A percentile compares a stretch with the other conserved stretches of the same genome.
Evolutionary conservation across 2,797 vertebrate genomes (phyloP).

Genomic region (Anas acuta): DNA sequence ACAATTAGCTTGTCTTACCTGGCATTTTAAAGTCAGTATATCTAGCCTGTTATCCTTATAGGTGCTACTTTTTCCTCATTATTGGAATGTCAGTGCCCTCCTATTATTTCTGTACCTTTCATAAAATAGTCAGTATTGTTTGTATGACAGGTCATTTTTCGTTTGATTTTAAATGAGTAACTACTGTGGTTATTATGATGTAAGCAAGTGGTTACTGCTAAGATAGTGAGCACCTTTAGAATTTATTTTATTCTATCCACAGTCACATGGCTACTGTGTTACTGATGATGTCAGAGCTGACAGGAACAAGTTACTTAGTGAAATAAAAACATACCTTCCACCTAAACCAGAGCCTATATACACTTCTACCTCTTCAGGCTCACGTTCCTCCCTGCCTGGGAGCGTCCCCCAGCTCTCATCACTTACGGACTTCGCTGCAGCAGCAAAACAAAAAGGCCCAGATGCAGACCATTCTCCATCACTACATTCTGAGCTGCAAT

Average conservation of each 20-base stretch:
- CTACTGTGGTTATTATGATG: neutral
- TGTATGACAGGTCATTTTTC: neutral
- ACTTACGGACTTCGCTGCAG: slow-evolving; percentile 64
- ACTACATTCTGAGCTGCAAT: slow-evolving; percentile 83
- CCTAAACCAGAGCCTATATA: slow-evolving; percentile 50
- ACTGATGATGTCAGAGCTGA: neutral
- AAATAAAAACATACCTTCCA: slow-evolving; percentile 67
- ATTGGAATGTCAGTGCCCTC: neutral
- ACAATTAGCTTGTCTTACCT: neutral
- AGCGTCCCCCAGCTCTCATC: slow-evolving; percentile 84
- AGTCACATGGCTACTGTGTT: neutral
- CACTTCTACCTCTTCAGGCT: slow-evolving; percentile 67
- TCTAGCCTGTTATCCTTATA: neutral
- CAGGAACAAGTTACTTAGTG: neutral
- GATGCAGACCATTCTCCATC: slow-evolving; percentile 82
- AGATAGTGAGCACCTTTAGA: neutral
- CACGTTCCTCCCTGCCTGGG: slow-evolving; percentile 72
- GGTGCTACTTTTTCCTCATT: neutral
- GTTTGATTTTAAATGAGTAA: neutral
- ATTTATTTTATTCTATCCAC: neutral
- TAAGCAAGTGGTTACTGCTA: neutral
- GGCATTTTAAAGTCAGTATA: neutral
- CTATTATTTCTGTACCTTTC: neutral
- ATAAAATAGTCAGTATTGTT: neutral
- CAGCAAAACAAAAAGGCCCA: slow-evolving; percentile 73